Evolutionary conservation across 1,140 invertebrate genomes (phyloP).

Genomic region (Sycophila sp.): DNA sequence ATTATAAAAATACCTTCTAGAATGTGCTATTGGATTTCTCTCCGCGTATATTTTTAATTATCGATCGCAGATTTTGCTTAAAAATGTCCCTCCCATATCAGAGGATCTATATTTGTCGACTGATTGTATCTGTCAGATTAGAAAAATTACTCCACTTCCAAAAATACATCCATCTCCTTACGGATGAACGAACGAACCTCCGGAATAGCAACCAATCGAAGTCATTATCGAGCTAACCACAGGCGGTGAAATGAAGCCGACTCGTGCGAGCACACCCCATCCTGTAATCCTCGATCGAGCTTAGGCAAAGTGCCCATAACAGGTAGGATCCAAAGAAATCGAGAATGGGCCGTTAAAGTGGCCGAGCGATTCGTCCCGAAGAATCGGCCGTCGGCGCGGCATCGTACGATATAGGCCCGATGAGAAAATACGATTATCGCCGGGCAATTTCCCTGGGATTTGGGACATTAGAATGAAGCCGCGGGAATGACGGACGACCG

Average conservation of each 20-base stretch:
- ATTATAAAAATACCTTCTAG: too few relatives aligned
- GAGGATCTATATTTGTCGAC: too few relatives aligned
- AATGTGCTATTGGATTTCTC: too few relatives aligned
- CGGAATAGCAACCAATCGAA: too few relatives aligned
- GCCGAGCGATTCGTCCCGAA: constrained; percentile 15
- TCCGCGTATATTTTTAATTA: too few relatives aligned
- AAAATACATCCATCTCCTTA: not conserved
- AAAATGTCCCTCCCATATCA: too few relatives aligned
- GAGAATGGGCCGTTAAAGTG: constrained; percentile 16
- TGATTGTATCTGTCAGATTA: too few relatives aligned
- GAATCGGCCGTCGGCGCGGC: constrained; percentile 15
- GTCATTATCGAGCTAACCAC: too few relatives aligned
- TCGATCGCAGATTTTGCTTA: too few relatives aligned
- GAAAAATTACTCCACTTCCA: not conserved
- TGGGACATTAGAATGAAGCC: not conserved
- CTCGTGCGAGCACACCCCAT: not conserved
- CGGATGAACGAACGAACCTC: not conserved
- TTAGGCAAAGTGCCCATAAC: not conserved
- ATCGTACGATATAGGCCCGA: constrained; percentile 16
- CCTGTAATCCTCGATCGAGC: not conserved
- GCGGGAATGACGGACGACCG: constrained; percentile 17
- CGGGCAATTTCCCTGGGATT: constrained; percentile 32
- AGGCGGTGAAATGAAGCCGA: not conserved
- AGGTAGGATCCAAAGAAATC: constrained; percentile 3
- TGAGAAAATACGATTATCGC: constrained; percentile 37